Base-by-base conservation (phyloP, 1,140 invertebrate genomes). In the Potamilus streckersoni region DNA sequence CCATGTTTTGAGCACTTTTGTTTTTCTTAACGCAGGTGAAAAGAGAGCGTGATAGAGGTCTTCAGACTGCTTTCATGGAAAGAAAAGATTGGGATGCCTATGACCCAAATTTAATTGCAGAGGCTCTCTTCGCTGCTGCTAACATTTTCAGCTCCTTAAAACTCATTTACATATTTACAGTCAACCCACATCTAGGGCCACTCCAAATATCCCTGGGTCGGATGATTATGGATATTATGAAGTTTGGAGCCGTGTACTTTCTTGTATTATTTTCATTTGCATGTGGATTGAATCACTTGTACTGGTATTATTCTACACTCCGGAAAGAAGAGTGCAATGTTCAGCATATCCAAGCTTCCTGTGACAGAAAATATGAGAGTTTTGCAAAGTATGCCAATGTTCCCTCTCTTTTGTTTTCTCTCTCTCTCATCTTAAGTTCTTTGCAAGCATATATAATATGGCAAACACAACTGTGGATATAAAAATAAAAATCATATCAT, bases 201-300 rank as follows among this genome's bases (percentile, higher is more conserved):
- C 92, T 99, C 71, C 98, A 99, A 92, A 98, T 99, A 67, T 98
- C 96, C 14, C 92, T 99, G 27, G 98, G 88, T 67, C 92, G 97
- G 80, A 99, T 99, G 97, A 96, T 99, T 73, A 95, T 98, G 92
- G 97, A 99, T 89, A 98, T 99, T 67, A 94, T 98, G 91, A 98
- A 98, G 90, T 99, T 98, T 90, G 80, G 97, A 89, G 96, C 98
- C 83, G 92, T 99, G 70, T 98, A 97, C 89, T 94, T 97, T 59
- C 92, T 99, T 27, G 97, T 98, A 1, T 92, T 98, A n/a, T 98
- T 99, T 89, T 97, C 97, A 17, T 99, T 99, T 90, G 98, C 95
- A 12, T 99, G 95, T 91, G 98, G 98, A 23, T 79, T 98, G 80
- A 98, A 98, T 90, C 96, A 98, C 86, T 90, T 97, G 69, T 90